These are phyloP conservation scores for Bujurquina vittata DNA, from an alignment of 2,113 vertebrate genomes.

Conservation along the genomic window DNA sequence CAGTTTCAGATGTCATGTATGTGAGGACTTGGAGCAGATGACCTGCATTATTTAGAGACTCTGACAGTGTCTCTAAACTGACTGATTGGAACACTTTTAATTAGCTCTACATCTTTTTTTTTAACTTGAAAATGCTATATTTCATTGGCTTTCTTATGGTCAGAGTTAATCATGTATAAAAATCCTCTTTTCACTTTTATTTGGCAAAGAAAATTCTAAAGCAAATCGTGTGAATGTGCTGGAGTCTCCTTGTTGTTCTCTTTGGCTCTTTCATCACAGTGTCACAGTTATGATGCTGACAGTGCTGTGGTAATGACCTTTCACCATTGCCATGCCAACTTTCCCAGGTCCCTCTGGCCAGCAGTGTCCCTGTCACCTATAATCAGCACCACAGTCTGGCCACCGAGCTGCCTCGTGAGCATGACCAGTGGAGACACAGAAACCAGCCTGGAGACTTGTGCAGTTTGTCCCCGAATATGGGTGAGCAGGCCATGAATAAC, in stretches of 20 bases:
- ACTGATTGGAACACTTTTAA: neutral
- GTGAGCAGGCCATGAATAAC: neutral
- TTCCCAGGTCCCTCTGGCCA: slow-evolving; percentile 69
- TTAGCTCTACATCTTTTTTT: neutral
- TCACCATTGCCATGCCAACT: slow-evolving; percentile 68
- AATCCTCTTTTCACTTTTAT: neutral
- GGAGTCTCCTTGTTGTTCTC: slow-evolving; percentile 50
- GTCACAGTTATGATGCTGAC: slow-evolving; percentile 69
- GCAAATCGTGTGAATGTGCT: slow-evolving; percentile 2
- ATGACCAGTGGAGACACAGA: slow-evolving; percentile 42
- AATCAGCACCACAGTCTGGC: slow-evolving; percentile 63
- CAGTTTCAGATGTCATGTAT: neutral
- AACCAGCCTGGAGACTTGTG: slow-evolving; percentile 20
- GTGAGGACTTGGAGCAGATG: neutral
- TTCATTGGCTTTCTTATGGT: neutral
- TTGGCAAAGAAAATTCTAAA: neutral
- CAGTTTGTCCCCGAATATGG: slow-evolving; percentile 42
- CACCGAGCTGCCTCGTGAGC: slow-evolving; percentile 47
- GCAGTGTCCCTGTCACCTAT: slow-evolving; percentile 76
- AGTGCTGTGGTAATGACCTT: slow-evolving; percentile 72
- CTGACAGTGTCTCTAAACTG: neutral
- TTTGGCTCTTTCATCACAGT: slow-evolving; percentile 49
- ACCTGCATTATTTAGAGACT: neutral
- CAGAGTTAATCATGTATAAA: neutral
- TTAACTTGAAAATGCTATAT: neutral